A percentile compares a stretch with the other conserved stretches of the same genome.
phyloP scores from a whole-genome alignment of 64 coral and sea anemone species.

The Pachyseris speciosa region DNA sequence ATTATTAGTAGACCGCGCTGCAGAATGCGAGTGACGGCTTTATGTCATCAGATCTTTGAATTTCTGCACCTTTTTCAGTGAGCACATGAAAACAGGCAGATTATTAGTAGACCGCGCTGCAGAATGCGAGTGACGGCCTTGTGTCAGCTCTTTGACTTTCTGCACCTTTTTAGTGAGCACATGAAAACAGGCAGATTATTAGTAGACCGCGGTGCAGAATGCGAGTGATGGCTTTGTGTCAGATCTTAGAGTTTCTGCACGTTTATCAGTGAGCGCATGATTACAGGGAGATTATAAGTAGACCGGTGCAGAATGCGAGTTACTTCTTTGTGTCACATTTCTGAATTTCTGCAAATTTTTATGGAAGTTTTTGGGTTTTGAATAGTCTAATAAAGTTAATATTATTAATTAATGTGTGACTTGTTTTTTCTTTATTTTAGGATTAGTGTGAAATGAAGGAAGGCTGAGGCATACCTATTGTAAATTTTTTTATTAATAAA shows the following conservation, averaged over 20 bases:
- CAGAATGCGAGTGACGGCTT: too few species aligned
- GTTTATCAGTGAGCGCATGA: too few species aligned
- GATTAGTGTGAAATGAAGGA: constrained; percentile 4
- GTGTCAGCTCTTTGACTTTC: not conserved
- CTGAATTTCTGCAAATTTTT: not conserved
- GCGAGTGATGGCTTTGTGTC: not conserved
- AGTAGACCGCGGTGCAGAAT: not conserved
- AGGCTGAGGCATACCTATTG: not conserved
- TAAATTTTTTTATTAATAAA: not conserved
- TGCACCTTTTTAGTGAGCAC: not conserved
- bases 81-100: not conserved
- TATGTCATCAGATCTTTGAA: not conserved
- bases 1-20: too few species aligned
- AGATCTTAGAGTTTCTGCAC: not conserved
- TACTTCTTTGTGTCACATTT: too few species aligned
- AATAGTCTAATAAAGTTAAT: not conserved
- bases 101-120: not conserved
- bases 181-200: not conserved
- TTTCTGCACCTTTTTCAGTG: not conserved
- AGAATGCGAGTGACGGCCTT: not conserved
- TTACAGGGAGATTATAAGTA: too few species aligned
- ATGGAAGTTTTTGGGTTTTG: not conserved
- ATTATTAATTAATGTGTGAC: constrained; percentile 8
- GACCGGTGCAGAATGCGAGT: too few species aligned
- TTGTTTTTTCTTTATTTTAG: constrained; percentile 6